Evolutionary conservation across 2,113 vertebrate genomes (phyloP).

Genomic region (Regulus satrapa): DNA sequence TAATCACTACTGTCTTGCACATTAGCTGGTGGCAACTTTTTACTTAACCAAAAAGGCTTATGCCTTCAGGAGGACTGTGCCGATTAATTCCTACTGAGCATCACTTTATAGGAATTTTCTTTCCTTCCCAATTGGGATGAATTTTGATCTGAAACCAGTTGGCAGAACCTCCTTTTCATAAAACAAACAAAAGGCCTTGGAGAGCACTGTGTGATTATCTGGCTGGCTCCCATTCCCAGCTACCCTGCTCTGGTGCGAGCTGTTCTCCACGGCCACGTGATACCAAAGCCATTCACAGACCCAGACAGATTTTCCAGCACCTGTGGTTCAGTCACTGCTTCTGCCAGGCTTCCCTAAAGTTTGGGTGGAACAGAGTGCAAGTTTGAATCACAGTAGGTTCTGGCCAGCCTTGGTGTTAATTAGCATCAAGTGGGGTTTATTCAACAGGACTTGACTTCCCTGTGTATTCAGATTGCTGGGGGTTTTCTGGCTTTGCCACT

Average conservation of each 20-base stretch:
- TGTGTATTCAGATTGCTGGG: not conserved
- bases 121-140: not conserved
- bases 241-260: not conserved
- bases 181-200: not conserved
- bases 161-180: not conserved
- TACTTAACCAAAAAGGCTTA: not conserved
- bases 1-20: constrained; percentile 29
- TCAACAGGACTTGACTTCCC: not conserved
- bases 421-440: not conserved
- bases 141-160: not conserved
- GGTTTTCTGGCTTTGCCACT: not conserved
- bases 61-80: not conserved
- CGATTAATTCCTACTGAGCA: not conserved
- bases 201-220: not conserved
- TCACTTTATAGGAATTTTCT: not conserved
- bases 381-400: not conserved
- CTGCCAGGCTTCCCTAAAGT: constrained; percentile 18
- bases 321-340: not conserved
- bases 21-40: constrained; percentile 40
- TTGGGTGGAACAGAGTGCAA: not conserved
- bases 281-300: not conserved
- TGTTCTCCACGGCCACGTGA: not conserved
- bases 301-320: not conserved
- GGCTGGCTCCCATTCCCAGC: not conserved
- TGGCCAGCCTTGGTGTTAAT: not conserved